Conservation (phyloP, 1,140 invertebrate genomes). For the Macrosteles quadrilineatus region DNA sequence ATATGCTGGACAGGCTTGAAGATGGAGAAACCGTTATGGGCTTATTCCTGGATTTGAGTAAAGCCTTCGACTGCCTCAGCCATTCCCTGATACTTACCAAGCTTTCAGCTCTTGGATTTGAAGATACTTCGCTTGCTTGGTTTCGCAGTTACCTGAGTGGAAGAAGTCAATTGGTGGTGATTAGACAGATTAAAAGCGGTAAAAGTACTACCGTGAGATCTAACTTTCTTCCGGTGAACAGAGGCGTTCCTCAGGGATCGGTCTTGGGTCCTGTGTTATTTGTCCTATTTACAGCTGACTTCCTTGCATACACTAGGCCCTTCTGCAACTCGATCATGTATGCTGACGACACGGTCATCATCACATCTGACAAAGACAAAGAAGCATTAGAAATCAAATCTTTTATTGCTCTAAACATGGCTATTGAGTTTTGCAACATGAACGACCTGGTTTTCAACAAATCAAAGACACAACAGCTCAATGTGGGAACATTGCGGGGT, state of each 20-base stretch:
- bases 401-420: too few relatives aligned
- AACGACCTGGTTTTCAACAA: too few relatives aligned
- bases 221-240: neutral
- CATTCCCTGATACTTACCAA: neutral
- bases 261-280: neutral
- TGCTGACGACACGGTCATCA: neutral
- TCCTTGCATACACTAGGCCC: too few relatives aligned
- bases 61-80: neutral
- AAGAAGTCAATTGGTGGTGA: neutral
- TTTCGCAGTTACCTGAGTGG: neutral
- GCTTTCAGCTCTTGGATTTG: neutral
- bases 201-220: neutral
- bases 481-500: too few relatives aligned
- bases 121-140: neutral
- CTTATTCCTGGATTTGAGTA: slow-evolving; percentile 1
- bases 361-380: neutral
- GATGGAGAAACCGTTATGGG: neutral
- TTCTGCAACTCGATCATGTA: too few relatives aligned
- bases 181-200: neutral
- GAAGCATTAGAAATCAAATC: too few relatives aligned
- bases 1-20: neutral
- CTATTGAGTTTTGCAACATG: too few relatives aligned
- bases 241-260: slow-evolving; percentile 6
- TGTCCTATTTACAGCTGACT: too few relatives aligned
- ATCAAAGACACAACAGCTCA: too few relatives aligned